These are phyloP conservation scores for Knipowitschia caucasica DNA, from an alignment of 2,797 vertebrate species.

Conservation along the genomic window DNA sequence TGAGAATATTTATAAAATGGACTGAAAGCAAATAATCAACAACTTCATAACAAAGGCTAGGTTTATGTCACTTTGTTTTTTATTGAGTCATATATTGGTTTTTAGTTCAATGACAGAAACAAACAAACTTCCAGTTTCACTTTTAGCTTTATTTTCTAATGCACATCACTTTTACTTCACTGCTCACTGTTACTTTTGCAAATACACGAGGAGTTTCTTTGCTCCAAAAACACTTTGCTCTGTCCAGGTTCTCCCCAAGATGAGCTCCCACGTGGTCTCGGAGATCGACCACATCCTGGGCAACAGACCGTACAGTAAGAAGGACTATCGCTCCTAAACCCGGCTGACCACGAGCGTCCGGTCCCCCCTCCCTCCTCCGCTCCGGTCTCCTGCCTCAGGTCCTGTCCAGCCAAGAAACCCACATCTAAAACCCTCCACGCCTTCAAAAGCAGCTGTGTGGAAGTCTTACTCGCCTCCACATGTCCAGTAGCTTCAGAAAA, in stretches of 20 bases:
- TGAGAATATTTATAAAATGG: no score
- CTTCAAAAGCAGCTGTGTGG: conserved; percentile 19
- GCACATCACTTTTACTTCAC: no score
- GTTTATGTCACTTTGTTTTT: no score
- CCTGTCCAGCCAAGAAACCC: conserved; percentile 39
- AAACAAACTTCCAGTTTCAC: no score
- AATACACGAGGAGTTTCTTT: no score
- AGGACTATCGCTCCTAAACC: conserved; percentile 92
- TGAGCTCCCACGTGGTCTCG: conserved; percentile 92
- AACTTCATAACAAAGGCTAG: no score
- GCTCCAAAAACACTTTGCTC: no score
- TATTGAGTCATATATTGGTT: no score
- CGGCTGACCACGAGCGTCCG: conserved; percentile 16
- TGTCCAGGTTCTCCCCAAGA: conserved; percentile 93
- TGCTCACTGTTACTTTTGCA: no score
- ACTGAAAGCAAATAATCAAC: no score
- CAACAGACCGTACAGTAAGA: conserved; percentile 95
- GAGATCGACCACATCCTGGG: conserved; percentile 96
- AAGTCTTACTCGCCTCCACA: conserved; percentile 1
- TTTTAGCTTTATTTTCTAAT: no score
- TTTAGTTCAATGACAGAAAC: no score
- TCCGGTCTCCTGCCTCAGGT: conserved; percentile 65
- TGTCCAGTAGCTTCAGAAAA: conserved; percentile 22
- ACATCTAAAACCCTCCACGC: conserved; percentile 30
- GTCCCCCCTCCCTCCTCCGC: conserved; percentile 36